These are phyloP conservation scores for Phasia obesa DNA, from an alignment of 2,888 invertebrate genomes.

Conservation along the genomic window DNA sequence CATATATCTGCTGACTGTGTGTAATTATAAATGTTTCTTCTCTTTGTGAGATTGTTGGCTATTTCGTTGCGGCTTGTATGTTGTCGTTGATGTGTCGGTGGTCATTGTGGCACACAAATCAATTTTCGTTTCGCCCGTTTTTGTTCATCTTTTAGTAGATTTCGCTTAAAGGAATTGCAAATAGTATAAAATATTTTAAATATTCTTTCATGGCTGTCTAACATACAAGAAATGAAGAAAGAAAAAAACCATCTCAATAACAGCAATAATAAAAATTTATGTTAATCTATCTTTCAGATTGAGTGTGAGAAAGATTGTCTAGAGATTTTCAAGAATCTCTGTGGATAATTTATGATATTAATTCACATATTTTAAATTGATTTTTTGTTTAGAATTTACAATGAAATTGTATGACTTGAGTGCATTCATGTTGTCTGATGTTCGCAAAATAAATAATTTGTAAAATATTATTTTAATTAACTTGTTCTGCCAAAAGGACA, in stretches of 20 bases:
- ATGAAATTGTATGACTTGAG: slow-evolving; percentile 2
- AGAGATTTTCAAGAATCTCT: slow-evolving; percentile 45
- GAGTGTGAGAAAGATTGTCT: slow-evolving; percentile 69
- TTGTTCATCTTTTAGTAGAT: slow-evolving; percentile 11
- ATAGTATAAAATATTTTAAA: slow-evolving; percentile 66
- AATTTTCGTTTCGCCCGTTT: slow-evolving; percentile 69
- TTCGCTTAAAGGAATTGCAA: slow-evolving; percentile 60
- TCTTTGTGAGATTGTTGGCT: slow-evolving; percentile 20
- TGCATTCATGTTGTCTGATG: background rate
- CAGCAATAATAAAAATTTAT: slow-evolving; percentile 60
- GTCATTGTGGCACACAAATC: slow-evolving; percentile 71
- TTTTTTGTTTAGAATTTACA: slow-evolving; percentile 32
- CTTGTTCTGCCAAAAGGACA: too few species aligned
- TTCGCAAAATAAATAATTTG: too few species aligned
- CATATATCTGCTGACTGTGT: slow-evolving; percentile 39
- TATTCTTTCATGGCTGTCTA: slow-evolving; percentile 67
- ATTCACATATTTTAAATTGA: slow-evolving; percentile 62
- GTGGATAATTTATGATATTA: slow-evolving; percentile 60
- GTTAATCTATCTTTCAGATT: slow-evolving; percentile 68
- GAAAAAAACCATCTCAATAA: slow-evolving; percentile 11
- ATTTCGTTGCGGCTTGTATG: slow-evolving; percentile 32
- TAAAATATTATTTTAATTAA: too few species aligned
- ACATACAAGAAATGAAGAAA: slow-evolving; percentile 29
- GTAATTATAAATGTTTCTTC: slow-evolving; percentile 65
- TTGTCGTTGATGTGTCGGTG: slow-evolving; percentile 67